phyloP scores from a whole-genome alignment of 1,140 invertebrate genomes.

The Achatina immaculata region DNA sequence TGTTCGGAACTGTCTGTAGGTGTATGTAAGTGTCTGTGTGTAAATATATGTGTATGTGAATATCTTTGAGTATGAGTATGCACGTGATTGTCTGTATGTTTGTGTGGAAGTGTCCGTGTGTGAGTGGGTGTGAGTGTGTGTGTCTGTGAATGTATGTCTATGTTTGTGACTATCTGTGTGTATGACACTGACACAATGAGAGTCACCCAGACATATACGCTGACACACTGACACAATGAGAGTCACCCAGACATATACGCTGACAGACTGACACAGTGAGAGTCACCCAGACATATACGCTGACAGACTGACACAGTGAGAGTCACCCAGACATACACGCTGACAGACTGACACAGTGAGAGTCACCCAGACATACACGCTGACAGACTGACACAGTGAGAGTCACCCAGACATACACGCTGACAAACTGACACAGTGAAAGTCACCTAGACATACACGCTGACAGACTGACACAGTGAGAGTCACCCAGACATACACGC shows the following conservation, averaged over 20 bases:
- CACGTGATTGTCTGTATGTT: too few relatives aligned
- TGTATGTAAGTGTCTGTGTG: too few relatives aligned
- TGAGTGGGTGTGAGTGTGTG: too few relatives aligned
- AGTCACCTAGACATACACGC: background rate
- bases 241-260: background rate
- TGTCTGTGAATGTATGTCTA: too few relatives aligned
- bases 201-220: slow-evolving; percentile 4
- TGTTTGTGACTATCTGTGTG: too few relatives aligned
- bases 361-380: background rate
- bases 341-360: too few relatives aligned
- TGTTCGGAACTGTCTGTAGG: too few relatives aligned
- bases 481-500: background rate
- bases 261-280: background rate
- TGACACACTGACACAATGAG: background rate
- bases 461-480: background rate
- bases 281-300: background rate
- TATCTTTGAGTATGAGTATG: too few relatives aligned
- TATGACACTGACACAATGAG: too few relatives aligned
- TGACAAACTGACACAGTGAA: background rate
- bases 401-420: background rate
- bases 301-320: background rate
- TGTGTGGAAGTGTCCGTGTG: too few relatives aligned
- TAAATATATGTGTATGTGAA: too few relatives aligned
- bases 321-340: slow-evolving; percentile 46
- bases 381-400: background rate